Evolutionary conservation across 1,140 invertebrate species (phyloP).

Genomic region (Caenorhabditis tropicalis): DNA sequence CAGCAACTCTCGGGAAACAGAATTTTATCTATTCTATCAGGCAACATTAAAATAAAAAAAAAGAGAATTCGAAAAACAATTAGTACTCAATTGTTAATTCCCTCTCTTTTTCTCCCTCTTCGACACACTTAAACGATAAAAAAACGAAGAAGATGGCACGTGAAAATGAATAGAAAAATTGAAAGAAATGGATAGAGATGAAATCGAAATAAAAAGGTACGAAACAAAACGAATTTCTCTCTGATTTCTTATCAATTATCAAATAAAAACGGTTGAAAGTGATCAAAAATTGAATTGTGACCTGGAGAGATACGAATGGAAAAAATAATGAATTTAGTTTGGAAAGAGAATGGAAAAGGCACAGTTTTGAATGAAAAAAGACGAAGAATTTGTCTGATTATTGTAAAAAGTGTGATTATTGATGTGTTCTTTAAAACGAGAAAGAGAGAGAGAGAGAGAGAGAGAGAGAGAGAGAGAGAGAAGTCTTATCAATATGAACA

Average conservation of each 20-base stretch:
- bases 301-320: background rate
- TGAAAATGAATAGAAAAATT: background rate
- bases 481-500: constrained; percentile 21
- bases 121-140: constrained; percentile 15
- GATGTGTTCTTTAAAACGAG: background rate
- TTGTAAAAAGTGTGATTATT: background rate
- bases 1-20: no score
- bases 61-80: constrained; percentile 13
- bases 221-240: background rate
- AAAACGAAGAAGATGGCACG: background rate
- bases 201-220: background rate
- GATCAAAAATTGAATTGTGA: constrained; percentile 21
- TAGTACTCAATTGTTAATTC: background rate
- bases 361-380: no score
- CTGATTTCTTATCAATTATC: no score
- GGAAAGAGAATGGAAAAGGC: no score
- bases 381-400: no score
- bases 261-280: background rate
- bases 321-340: no score
- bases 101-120: no score
- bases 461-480: background rate
- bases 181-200: background rate
- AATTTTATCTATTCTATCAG: no score
- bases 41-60: background rate
- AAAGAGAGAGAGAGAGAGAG: no score